Conservation (phyloP, 2,113 vertebrate species). For the Cervus canadensis region DNA sequence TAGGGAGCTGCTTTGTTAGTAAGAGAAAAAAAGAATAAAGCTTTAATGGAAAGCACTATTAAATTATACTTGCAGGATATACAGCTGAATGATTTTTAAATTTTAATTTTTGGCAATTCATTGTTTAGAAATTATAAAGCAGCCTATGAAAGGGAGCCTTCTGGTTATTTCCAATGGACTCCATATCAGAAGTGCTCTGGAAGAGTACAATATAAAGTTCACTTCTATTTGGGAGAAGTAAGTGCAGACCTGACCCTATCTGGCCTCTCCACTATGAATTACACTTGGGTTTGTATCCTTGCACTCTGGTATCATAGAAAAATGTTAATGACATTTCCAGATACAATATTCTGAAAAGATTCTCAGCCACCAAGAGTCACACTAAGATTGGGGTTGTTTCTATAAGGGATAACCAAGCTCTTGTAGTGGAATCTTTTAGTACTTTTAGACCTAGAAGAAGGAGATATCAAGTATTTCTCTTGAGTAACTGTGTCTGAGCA, state of each 20-base stretch:
- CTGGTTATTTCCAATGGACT: not conserved
- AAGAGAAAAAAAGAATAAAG: not conserved
- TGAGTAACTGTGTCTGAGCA: not conserved
- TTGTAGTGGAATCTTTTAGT: not conserved
- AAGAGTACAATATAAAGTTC: not conserved
- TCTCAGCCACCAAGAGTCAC: not conserved
- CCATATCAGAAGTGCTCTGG: not conserved
- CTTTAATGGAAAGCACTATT: not conserved
- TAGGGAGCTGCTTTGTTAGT: not conserved
- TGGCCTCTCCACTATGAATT: not conserved
- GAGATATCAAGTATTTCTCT: not conserved
- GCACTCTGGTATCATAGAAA: not conserved
- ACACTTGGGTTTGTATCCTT: not conserved
- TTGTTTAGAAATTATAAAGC: not conserved
- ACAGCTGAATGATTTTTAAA: not conserved
- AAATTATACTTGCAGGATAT: not conserved
- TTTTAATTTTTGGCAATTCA: not conserved
- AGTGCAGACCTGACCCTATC: not conserved
- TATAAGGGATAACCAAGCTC: not conserved
- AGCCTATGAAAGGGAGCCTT: not conserved
- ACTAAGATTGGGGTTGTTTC: not conserved
- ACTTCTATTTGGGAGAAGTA: not conserved
- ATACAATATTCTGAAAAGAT: not conserved
- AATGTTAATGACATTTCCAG: not conserved
- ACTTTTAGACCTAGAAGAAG: not conserved